phyloP scores from a whole-genome alignment of 2,797 vertebrate species.

The Phaenicophaeus curvirostris region DNA sequence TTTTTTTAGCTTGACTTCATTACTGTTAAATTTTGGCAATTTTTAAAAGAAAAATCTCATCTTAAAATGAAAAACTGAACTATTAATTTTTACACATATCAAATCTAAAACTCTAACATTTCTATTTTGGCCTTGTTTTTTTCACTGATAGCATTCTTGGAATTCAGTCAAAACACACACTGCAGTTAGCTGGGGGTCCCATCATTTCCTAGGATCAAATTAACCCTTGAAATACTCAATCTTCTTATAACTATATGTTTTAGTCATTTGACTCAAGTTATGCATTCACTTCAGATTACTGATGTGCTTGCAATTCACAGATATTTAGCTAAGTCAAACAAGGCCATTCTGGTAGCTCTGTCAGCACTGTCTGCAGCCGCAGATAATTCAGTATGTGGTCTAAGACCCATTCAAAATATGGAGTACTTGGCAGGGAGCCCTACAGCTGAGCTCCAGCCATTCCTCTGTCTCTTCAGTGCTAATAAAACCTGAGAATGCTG shows the following conservation, averaged over 20 bases:
- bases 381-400: not conserved
- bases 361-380: not conserved
- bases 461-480: not conserved
- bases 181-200: not conserved
- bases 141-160: accelerated
- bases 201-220: not conserved
- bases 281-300: not conserved
- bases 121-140: not conserved
- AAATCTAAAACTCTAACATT: not conserved
- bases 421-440: not conserved
- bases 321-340: not conserved
- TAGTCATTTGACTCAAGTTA: not conserved
- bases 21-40: not conserved
- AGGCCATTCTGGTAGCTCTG: not conserved
- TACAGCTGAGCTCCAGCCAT: not conserved
- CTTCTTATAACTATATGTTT: not conserved
- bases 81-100: not conserved
- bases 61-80: not conserved
- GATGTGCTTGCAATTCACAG: not conserved
- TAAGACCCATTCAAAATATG: not conserved
- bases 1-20: not conserved
- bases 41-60: not conserved
- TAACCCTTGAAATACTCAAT: not conserved
- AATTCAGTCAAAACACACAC: not conserved
- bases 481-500: not conserved